phyloP scores from a whole-genome alignment of 2,888 invertebrate species.

The Xestia rhomboidea region DNA sequence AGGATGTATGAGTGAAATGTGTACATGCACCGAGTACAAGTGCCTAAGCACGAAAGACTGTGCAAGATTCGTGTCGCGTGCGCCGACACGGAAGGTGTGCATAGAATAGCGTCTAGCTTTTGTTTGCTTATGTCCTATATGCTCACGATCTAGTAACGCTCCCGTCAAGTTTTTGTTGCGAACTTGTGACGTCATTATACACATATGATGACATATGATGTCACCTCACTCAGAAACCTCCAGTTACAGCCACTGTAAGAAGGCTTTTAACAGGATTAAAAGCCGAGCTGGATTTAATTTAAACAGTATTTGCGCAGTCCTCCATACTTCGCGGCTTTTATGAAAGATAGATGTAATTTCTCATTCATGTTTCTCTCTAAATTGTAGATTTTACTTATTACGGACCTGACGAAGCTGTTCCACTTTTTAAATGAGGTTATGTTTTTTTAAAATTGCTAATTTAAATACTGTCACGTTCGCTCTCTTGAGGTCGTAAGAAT shows the following conservation, averaged over 20 bases:
- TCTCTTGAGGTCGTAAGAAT: slow-evolving; percentile 33
- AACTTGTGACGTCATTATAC: neutral
- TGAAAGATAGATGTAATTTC: slow-evolving; percentile 55
- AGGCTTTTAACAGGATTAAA: slow-evolving; percentile 40
- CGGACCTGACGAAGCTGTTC: slow-evolving; percentile 27
- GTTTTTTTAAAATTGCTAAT: slow-evolving; percentile 40
- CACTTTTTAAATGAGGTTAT: slow-evolving; percentile 36
- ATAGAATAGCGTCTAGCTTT: neutral
- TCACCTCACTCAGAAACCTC: slow-evolving; percentile 11
- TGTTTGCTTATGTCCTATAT: neutral
- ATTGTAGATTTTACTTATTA: slow-evolving; percentile 48
- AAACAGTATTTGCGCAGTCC: slow-evolving; percentile 55
- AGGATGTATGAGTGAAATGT: no score
- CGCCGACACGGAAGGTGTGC: neutral
- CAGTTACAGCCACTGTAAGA: slow-evolving; percentile 20
- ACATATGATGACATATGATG: no score
- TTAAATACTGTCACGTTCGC: slow-evolving; percentile 28
- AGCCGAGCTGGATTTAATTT: slow-evolving; percentile 53
- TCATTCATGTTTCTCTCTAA: slow-evolving; percentile 49
- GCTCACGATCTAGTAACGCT: neutral
- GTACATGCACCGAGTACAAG: neutral
- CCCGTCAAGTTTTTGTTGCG: neutral
- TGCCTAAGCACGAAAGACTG: no score
- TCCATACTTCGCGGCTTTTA: slow-evolving; percentile 42
- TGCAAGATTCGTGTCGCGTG: neutral